Percentiles rank a stretch among this genome's conserved stretches.
Evolutionary conservation across 2,888 invertebrate genomes (phyloP).

Genomic region (Phrixothrix hirtus): DNA sequence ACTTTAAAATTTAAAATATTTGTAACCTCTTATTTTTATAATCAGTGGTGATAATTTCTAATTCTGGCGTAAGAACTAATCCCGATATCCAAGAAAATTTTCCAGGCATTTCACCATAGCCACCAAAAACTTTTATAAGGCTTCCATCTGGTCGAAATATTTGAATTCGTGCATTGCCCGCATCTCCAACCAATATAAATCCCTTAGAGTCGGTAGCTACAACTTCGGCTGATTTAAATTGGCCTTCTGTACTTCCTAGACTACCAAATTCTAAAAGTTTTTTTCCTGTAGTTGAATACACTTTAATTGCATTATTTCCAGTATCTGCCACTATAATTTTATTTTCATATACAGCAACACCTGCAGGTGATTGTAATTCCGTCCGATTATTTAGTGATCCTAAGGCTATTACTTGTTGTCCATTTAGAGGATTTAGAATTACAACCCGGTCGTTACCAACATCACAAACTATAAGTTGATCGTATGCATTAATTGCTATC

Average conservation of each 20-base stretch:
- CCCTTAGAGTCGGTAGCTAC: constrained; percentile 72
- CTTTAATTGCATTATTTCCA: constrained; percentile 69
- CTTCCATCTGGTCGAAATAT: constrained; percentile 73
- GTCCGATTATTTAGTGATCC: constrained; percentile 61
- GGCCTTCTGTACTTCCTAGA: constrained; percentile 67
- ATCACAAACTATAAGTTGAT: constrained; percentile 72
- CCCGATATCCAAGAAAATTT: constrained; percentile 74
- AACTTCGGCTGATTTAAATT: constrained; percentile 75
- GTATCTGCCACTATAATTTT: constrained; percentile 66
- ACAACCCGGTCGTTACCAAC: constrained; percentile 76
- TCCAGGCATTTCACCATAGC: constrained; percentile 51
- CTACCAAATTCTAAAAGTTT: constrained; percentile 68
- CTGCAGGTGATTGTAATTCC: constrained; percentile 72
- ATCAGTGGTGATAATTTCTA: constrained; percentile 67
- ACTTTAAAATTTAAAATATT: constrained; percentile 49
- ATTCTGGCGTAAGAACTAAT: constrained; percentile 62
- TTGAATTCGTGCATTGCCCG: constrained; percentile 76
- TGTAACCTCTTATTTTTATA: constrained; percentile 60
- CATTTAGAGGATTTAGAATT: constrained; percentile 62
- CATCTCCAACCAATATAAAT: constrained; percentile 77
- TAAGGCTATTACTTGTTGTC: constrained; percentile 64
- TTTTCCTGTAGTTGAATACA: constrained; percentile 61
- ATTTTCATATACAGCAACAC: constrained; percentile 65
- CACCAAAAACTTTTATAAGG: constrained; percentile 68
- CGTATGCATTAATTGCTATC: constrained; percentile 62